A percentile compares a stretch with the other conserved stretches of the same genome.
These are phyloP conservation scores for Andrena fulva DNA, from an alignment of 2,888 invertebrate genomes.

Conservation along the genomic window DNA sequence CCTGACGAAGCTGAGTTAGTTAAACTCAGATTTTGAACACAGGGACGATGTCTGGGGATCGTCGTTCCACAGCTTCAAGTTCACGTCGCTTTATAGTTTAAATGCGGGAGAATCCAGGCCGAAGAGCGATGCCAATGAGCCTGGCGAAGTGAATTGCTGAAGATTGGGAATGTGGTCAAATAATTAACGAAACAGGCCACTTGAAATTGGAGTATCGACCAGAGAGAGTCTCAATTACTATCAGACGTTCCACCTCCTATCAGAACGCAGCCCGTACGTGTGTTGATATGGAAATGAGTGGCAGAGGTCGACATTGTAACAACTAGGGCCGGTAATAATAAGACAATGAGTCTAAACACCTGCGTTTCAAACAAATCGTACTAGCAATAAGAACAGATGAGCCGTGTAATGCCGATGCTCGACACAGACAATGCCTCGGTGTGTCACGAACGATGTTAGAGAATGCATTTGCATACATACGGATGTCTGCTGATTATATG, in stretches of 20 bases:
- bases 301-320: constrained; percentile 2
- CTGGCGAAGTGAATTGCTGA: neutral
- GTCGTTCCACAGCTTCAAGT: too few relatives aligned
- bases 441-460: neutral
- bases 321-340: constrained; percentile 11
- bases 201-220: neutral
- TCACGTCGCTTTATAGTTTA: neutral
- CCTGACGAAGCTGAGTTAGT: neutral
- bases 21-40: neutral
- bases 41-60: too few relatives aligned
- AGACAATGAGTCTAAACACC: constrained; percentile 19
- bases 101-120: neutral
- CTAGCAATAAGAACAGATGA: constrained; percentile 22
- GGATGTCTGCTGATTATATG: constrained; percentile 1
- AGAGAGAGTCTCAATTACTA: constrained; percentile 11
- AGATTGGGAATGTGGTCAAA: neutral
- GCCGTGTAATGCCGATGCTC: neutral
- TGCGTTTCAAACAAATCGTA: constrained; percentile 11
- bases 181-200: constrained; percentile 3
- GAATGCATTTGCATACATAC: constrained; percentile 21
- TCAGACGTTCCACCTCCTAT: constrained; percentile 2
- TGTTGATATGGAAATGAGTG: constrained; percentile 14
- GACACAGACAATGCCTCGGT: constrained; percentile 4
- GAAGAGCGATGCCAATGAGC: neutral
- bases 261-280: neutral